Evolutionary conservation across 1,140 invertebrate genomes (phyloP), one percentile per base, ranked within the genome.

Genomic region (Oryctes rhinoceros): DNA sequence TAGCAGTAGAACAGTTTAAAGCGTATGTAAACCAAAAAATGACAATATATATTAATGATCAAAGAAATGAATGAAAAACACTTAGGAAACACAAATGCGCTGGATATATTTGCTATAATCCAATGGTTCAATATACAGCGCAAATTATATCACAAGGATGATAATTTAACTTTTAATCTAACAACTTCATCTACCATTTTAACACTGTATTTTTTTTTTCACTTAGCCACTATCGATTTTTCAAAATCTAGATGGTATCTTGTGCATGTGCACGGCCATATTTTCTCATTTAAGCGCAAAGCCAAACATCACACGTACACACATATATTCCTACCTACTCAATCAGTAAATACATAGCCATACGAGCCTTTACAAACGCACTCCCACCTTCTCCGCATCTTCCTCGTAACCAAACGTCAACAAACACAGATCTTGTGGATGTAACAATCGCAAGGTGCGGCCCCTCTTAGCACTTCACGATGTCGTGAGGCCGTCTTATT

Each of bases 381-480:
- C 65, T 67, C 65, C 65, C 65, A 67, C 65, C 65, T 67, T 67
- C 65, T 67, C 11, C 6, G 11, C 65, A 67, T 67, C 65, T 35
- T 71, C 65, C 37, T 71, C 20, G 9, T 24, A 71, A 24, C 65
- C 24, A 24, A 71, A 71, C 65, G 65, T 71, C 65, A 71, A 71
- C 65, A 71, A 71, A 71, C 24, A 71, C 18, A 59, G 65, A 71
- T 71, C 65, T 71, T 71, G 20, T 71, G 65, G 20, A 30, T 71
- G 65, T 71, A 71, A 71, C 65, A 71, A 71, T 71, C 65, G 65
- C 35, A 71, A 71, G 65, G 65, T 71, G 65, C 65, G 65, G 65
- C 65, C 65, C 24, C 65, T 71, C 65, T 30, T 71, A 71, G 20
- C 65, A 71, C 65, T 71, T 71, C 65, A 35, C 24, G 65, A 71